Conservation (phyloP, 2,797 vertebrate genomes). For the Moxostoma hubbsi region DNA sequence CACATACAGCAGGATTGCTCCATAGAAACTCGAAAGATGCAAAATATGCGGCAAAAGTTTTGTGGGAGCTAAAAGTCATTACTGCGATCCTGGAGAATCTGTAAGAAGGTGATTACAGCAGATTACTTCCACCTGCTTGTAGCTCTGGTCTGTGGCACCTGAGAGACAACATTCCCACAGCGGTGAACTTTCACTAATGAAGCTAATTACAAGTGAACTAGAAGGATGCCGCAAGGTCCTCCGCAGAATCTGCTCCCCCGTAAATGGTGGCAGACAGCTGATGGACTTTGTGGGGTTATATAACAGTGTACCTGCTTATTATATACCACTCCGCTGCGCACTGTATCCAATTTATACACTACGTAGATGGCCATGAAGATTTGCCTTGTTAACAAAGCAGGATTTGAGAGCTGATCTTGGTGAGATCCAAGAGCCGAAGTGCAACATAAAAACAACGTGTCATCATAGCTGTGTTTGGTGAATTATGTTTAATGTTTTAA, state of each 20-base stretch:
- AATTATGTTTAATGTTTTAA: too few species aligned
- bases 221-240: slow-evolving; percentile 27
- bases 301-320: slow-evolving; percentile 5
- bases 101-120: slow-evolving; percentile 58
- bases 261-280: not conserved
- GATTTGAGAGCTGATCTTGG: too few species aligned
- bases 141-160: slow-evolving; percentile 47
- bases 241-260: not conserved
- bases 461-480: too few species aligned
- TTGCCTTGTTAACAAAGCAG: too few species aligned
- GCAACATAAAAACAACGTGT: too few species aligned
- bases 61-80: slow-evolving; percentile 36
- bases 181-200: slow-evolving; percentile 54
- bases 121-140: slow-evolving; percentile 61
- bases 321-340: not conserved
- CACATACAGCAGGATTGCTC: slow-evolving; percentile 10
- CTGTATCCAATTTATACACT: not conserved
- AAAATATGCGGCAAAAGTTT: slow-evolving; percentile 38
- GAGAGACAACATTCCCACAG: slow-evolving; percentile 30
- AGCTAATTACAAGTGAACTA: slow-evolving; percentile 58
- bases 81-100: slow-evolving; percentile 26
- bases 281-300: not conserved
- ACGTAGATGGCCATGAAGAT: not conserved
- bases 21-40: slow-evolving; percentile 20
- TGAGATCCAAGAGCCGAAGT: too few species aligned